Conservation (phyloP, 2,888 invertebrate genomes). For the Apamea anceps region DNA sequence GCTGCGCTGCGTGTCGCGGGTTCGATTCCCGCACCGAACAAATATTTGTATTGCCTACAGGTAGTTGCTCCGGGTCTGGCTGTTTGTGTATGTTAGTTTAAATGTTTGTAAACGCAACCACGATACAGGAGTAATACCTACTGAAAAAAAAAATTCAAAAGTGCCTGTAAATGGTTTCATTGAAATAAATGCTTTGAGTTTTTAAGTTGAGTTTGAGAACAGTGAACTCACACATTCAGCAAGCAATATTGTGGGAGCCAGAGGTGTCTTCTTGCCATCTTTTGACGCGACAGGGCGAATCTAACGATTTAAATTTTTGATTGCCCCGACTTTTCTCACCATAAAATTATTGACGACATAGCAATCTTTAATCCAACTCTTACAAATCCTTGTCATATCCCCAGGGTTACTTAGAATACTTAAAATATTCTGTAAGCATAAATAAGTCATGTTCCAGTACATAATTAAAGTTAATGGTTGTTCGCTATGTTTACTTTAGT, state of each 20-base stretch:
- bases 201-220: no score
- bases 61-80: no score
- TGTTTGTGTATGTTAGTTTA: no score
- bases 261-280: background rate
- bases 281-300: background rate
- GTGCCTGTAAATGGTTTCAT: no score
- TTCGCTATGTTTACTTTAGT: slow-evolving; percentile 54
- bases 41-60: no score
- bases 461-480: slow-evolving; percentile 59
- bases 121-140: no score
- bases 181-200: no score
- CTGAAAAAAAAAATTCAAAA: no score
- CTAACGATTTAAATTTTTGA: background rate
- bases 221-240: background rate
- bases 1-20: no score
- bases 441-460: slow-evolving; percentile 59
- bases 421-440: slow-evolving; percentile 55
- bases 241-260: background rate
- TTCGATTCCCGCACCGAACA: no score
- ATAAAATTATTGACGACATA: slow-evolving; percentile 11
- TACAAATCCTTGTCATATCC: slow-evolving; percentile 54
- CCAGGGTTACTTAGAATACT: slow-evolving; percentile 43
- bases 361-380: slow-evolving; percentile 45
- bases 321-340: no score
- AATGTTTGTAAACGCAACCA: no score